Base-by-base conservation (phyloP, 2,797 vertebrate species). In the Myotis findleyi region DNA sequence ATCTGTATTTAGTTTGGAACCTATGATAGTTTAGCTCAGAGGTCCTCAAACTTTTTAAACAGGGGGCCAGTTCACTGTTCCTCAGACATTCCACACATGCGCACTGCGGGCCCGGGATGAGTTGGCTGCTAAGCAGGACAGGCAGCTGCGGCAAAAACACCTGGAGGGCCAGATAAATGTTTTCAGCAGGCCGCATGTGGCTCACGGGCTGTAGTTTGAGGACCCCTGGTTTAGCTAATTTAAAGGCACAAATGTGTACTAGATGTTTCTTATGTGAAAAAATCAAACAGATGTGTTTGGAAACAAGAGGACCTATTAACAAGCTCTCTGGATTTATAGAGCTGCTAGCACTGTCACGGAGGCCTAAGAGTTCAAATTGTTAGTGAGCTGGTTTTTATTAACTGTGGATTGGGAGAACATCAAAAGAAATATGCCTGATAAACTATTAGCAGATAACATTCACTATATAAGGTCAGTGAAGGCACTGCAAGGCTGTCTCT, bases 211-310 rank as follows among this genome's bases (percentile, higher is more conserved):
- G 38, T 38, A 38, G 38, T 38, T 38, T 38, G 38, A 38, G 38
- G 38, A 38, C 5, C 38, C 38, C 38, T 38, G 38, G 81, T 97
- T 95, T n/a, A 95, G 25, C 47, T 95, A 94, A 95, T 95, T 94
- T 90, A 95, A 96, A 96, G 75, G 12, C 51, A 62, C 9, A 11
- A 3, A 23, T 72, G 33, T 82, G 36, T 83, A 71, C 53, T 90
- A 68, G 81, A 87, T 89, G 9, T 7, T 93, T 97, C 96, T 95
- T 75, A 76, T 13, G 44, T n/a, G 36, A 95, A 38, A 96, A 96
- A 93, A 49, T 17, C 41, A 96, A 93, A 93, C 68, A 95, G 88
- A 96, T 96, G 80, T 96, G 41, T 69, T 96, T 27, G 0, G 76
- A 94, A 97, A 68, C 33, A 80, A 89, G 76, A 95, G 8, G 33